Evolutionary conservation across 2,888 invertebrate species (phyloP).

Genomic region (Agrochola macilenta): DNA sequence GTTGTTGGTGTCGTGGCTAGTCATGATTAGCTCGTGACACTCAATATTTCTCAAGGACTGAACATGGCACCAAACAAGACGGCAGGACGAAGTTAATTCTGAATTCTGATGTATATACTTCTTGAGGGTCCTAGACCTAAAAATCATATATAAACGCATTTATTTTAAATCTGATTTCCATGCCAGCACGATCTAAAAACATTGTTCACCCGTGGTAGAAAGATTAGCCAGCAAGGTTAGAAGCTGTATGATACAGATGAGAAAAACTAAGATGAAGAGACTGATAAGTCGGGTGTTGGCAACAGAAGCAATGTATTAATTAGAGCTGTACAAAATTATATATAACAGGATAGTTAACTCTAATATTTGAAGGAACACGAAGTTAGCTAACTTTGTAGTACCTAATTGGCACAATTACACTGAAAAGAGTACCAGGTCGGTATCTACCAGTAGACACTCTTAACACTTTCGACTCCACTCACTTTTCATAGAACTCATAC

Average conservation of each 20-base stretch:
- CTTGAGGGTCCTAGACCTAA: conserved; percentile 14
- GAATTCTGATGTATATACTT: background rate
- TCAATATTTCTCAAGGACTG: conserved; percentile 28
- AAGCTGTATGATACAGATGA: conserved; percentile 14
- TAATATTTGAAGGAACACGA: conserved; percentile 11
- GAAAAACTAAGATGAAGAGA: conserved; percentile 19
- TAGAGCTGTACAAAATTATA: conserved; percentile 12
- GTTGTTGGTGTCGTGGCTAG: background rate
- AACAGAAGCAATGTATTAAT: background rate
- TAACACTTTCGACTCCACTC: too few species aligned
- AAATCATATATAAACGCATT: background rate
- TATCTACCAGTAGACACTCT: background rate
- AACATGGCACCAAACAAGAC: background rate
- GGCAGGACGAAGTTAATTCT: background rate
- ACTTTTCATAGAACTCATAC: too few species aligned
- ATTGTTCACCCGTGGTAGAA: background rate
- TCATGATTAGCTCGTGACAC: conserved; percentile 21
- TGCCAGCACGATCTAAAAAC: conserved; percentile 8
- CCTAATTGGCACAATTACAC: conserved; percentile 12
- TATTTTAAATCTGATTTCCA: background rate
- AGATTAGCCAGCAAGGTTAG: conserved; percentile 2
- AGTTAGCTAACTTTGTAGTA: background rate
- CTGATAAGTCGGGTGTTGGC: conserved; percentile 23
- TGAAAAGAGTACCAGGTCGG: background rate
- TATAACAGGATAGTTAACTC: background rate